A percentile compares a stretch with the other conserved stretches of the same genome.
These are phyloP conservation scores for Arrhamphus sclerolepis DNA, from an alignment of 2,797 vertebrate species.

Conservation along the genomic window DNA sequence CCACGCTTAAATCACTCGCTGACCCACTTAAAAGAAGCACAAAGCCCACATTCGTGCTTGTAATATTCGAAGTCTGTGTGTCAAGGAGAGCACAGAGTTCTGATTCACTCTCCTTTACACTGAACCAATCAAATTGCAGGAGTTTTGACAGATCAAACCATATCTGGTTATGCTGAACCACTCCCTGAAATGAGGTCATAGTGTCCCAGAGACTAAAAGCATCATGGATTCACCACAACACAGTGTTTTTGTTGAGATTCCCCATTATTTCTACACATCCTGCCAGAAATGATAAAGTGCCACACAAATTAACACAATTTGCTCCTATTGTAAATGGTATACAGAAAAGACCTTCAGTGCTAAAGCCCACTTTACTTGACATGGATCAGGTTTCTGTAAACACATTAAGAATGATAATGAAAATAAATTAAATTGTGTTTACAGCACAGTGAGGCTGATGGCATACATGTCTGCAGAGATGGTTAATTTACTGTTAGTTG, in stretches of 20 bases:
- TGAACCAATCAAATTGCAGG: conserved; percentile 31
- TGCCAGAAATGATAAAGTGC: background rate
- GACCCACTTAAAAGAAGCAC: conserved; percentile 67
- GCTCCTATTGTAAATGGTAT: background rate
- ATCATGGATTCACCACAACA: conserved; percentile 26
- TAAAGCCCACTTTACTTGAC: conserved; percentile 5
- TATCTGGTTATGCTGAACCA: conserved; percentile 59
- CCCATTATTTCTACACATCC: background rate
- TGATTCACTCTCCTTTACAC: conserved; percentile 19
- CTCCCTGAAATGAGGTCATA: conserved; percentile 77
- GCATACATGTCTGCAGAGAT: conserved; percentile 55
- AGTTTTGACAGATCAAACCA: conserved; percentile 42
- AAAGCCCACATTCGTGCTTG: conserved; percentile 15
- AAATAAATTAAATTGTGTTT: conserved; percentile 63
- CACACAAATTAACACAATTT: background rate
- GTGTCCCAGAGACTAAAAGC: conserved; percentile 55
- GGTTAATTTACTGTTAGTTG: conserved; percentile 68
- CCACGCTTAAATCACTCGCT: conserved; percentile 67
- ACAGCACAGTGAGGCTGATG: conserved; percentile 38
- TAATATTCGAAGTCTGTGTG: conserved; percentile 19
- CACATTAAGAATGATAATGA: conserved; percentile 44
- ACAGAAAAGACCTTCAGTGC: background rate
- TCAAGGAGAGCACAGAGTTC: conserved; percentile 18
- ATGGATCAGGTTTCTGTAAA: conserved; percentile 18
- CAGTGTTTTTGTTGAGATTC: conserved; percentile 11